Base-by-base conservation (phyloP, 2,888 invertebrate genomes). In the Eurois occulta region DNA sequence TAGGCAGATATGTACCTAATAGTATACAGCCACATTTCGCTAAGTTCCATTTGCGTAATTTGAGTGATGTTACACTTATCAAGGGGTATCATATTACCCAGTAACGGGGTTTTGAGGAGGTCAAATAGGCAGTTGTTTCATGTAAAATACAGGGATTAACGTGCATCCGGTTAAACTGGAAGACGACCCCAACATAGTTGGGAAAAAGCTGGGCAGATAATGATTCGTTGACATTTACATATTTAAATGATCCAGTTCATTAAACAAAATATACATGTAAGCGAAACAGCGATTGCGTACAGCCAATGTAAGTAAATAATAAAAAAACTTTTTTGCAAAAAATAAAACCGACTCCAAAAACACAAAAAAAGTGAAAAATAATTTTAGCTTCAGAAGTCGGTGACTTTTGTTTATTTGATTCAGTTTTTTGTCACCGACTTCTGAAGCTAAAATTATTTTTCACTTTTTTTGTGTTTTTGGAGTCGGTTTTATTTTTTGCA, bases 241-340 rank as follows among this genome's bases (percentile, higher is more conserved):
- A 62, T 62, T 38, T 21, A 24, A 11, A 43, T 11, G 1, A 43
- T 24, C 7, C 18, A 64, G 21, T 16, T 21, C 13, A 46, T 41
- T 38, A 46, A 13, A 48, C 43, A 67, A 32, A 35, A n/a, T 16
- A 24, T 11, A 8, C 18, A 64, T 16, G 43, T 11, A 48, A 72
- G 73, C 0, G 1, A 68, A 78, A 75, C 55, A 58, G 48, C 71
- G 35, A 16, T 72, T 64, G 60, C 52, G 71, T 41, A 71, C 24
- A 69, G 38, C 60, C 55, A 83, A 83, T 75, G n/a, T n/a, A n/a
- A n/a, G n/a, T n/a, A n/a, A n/a, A n/a, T n/a, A n/a, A n/a, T n/a
- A n/a, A n/a, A n/a, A n/a, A n/a, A n/a, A n/a, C n/a, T n/a, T n/a
- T n/a, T n/a, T n/a, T n/a, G n/a, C n/a, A n/a, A n/a, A n/a, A n/a